phyloP scores from a whole-genome alignment of 2,113 vertebrate species.

The Amia ocellicauda region DNA sequence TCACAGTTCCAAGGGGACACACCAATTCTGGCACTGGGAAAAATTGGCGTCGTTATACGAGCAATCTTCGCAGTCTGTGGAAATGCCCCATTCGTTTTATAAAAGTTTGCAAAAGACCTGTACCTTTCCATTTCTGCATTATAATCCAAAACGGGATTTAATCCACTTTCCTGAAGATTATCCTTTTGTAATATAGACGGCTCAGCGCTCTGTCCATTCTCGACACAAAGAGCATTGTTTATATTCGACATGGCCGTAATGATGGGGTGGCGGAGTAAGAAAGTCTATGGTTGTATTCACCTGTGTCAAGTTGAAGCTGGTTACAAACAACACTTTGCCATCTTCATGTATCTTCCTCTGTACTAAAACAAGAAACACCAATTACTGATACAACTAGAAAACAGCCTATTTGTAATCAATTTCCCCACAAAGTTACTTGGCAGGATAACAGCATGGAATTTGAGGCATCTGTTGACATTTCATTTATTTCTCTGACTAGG shows the following conservation, averaged over 20 bases:
- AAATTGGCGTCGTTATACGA: constrained; percentile 91
- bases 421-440: constrained; percentile 15
- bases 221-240: constrained; percentile 90
- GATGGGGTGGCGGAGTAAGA: constrained; percentile 28
- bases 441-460: constrained; percentile 28
- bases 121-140: constrained; percentile 95
- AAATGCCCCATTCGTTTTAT: constrained; percentile 90
- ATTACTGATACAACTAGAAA: constrained; percentile 51
- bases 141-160: constrained; percentile 94
- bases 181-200: constrained; percentile 89
- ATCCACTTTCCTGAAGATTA: constrained; percentile 86
- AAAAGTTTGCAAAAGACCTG: constrained; percentile 92
- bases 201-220: constrained; percentile 81
- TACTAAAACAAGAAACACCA: constrained; percentile 59
- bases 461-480: constrained; percentile 36
- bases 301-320: constrained; percentile 52
- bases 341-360: constrained; percentile 58
- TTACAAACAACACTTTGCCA: constrained; percentile 61
- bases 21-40: constrained; percentile 88
- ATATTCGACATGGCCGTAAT: constrained; percentile 74
- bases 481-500: constrained; percentile 31
- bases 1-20: constrained; percentile 95
- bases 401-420: constrained; percentile 13
- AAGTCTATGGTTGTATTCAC: constrained; percentile 39
- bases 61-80: constrained; percentile 90